Conservation (phyloP, 2,113 vertebrate species). For the Rhabdornis inornatus region DNA sequence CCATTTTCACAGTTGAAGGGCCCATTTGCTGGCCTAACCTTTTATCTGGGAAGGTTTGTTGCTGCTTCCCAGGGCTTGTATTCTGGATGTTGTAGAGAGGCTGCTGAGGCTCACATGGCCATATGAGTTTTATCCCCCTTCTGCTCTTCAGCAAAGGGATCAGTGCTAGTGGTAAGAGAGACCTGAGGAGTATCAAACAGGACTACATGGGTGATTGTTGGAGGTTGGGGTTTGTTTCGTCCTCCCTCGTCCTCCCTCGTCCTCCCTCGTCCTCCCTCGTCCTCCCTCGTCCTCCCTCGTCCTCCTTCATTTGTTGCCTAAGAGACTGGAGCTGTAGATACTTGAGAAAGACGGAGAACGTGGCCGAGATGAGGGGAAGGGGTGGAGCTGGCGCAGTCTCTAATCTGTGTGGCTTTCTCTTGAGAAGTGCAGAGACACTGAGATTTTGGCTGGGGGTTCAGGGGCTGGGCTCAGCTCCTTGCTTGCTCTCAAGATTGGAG, state of each 20-base stretch:
- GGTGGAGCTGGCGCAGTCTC: background rate
- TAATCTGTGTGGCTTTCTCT: background rate
- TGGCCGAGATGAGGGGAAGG: too few relatives aligned
- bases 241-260: too few relatives aligned
- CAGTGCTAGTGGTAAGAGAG: background rate
- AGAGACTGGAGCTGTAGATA: background rate
- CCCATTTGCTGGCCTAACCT: background rate
- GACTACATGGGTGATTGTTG: background rate
- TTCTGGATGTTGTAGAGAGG: background rate
- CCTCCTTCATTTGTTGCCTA: background rate
- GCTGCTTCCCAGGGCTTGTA: background rate
- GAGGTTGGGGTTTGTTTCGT: background rate
- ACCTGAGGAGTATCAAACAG: background rate
- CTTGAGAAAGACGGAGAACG: background rate
- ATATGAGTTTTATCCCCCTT: background rate
- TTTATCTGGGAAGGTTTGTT: background rate
- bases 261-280: too few relatives aligned
- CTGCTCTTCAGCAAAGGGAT: background rate
- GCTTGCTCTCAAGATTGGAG: rapidly evolving
- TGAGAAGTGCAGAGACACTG: background rate
- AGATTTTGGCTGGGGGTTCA: background rate
- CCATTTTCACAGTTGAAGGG: background rate
- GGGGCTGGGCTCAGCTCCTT: background rate
- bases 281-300: too few relatives aligned
- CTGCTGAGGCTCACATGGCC: background rate